phyloP scores from a whole-genome alignment of 2,888 invertebrate genomes.

The Mycalesis mineus region DNA sequence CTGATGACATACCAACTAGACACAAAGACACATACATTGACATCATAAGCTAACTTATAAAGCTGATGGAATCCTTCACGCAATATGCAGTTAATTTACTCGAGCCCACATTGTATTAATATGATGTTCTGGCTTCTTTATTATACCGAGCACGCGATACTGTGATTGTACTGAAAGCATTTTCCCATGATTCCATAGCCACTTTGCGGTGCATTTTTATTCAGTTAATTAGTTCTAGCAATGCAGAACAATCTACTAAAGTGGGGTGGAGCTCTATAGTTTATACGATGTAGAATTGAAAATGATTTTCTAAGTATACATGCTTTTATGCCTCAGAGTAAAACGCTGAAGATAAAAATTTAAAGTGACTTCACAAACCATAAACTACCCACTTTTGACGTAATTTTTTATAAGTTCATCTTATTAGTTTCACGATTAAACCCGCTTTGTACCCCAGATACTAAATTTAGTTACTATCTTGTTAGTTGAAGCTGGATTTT shows the following conservation, averaged over 20 bases:
- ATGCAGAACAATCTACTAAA: not conserved
- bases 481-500: too few relatives aligned
- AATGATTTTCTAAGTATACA: not conserved
- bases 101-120: not conserved
- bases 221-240: not conserved
- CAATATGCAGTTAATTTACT: not conserved
- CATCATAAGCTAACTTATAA: not conserved
- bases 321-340: too few relatives aligned
- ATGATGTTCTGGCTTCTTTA: constrained; percentile 1
- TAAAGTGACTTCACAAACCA: too few relatives aligned
- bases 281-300: not conserved
- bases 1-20: too few relatives aligned
- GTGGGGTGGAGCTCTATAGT: not conserved
- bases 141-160: not conserved
- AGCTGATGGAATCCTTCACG: not conserved
- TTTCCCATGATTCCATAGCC: not conserved
- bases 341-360: too few relatives aligned
- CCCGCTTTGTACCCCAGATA: too few relatives aligned
- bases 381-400: too few relatives aligned
- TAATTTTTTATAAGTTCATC: too few relatives aligned
- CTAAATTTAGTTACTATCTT: too few relatives aligned
- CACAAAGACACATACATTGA: not conserved
- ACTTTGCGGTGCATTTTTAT: not conserved
- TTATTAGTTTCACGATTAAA: too few relatives aligned
- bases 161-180: constrained; percentile 7